phyloP scores from a whole-genome alignment of 2,113 vertebrate genomes.

The Plotosus lineatus region DNA sequence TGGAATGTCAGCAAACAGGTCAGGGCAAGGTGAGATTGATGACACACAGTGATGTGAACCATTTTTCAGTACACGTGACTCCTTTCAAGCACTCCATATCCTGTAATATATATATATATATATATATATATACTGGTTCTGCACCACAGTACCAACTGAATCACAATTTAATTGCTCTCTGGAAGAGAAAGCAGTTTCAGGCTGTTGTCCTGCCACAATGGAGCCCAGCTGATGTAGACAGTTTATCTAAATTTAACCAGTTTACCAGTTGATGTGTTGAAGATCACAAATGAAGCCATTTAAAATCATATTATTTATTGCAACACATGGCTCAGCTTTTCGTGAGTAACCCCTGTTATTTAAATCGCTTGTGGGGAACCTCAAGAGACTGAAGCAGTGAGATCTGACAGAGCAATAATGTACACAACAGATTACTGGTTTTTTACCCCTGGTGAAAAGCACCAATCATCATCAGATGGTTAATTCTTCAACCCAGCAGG shows the following conservation, averaged over 20 bases:
- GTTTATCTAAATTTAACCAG: conserved; percentile 39
- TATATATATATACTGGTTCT: too few species aligned
- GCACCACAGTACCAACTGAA: not conserved
- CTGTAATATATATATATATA: not conserved
- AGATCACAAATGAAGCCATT: conserved; percentile 48
- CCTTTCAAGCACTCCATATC: conserved; percentile 26
- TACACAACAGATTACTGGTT: conserved; percentile 58
- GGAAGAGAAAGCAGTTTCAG: not conserved
- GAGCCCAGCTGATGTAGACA: not conserved
- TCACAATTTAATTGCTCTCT: not conserved
- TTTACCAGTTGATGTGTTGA: conserved; percentile 32
- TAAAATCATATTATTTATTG: conserved; percentile 58
- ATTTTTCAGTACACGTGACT: conserved; percentile 33
- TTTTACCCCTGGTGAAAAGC: conserved; percentile 49
- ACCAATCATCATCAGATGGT: conserved; percentile 56
- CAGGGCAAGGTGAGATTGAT: conserved; percentile 37
- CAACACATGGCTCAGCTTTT: conserved; percentile 53
- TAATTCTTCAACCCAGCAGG: conserved; percentile 43
- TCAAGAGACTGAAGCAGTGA: conserved; percentile 45
- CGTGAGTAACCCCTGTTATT: conserved; percentile 56
- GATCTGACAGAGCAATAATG: conserved; percentile 52
- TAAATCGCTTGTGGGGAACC: conserved; percentile 57
- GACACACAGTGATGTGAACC: conserved; percentile 40
- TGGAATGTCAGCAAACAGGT: conserved; percentile 40
- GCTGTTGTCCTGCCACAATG: too few species aligned